Evolutionary conservation across 2,113 vertebrate species (phyloP).

Genomic region (Nansenia antarctica): DNA sequence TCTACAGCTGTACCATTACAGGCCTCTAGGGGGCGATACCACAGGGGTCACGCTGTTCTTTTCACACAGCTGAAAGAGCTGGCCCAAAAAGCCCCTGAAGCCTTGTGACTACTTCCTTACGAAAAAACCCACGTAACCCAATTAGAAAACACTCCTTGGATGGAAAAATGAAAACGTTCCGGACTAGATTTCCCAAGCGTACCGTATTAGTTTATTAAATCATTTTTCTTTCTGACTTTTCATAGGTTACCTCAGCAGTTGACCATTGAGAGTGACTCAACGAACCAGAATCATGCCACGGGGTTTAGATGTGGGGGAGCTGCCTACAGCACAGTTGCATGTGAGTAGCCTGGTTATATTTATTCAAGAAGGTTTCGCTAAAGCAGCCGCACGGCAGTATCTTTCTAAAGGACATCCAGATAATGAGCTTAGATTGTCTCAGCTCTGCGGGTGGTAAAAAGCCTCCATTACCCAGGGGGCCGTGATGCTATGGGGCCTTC

Average conservation of each 20-base stretch:
- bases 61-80: slow-evolving; percentile 56
- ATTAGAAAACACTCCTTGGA: slow-evolving; percentile 61
- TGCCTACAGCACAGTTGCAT: slow-evolving; percentile 21
- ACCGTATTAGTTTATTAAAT: slow-evolving; percentile 62
- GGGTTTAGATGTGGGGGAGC: slow-evolving; percentile 20
- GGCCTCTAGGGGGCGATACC: slow-evolving; percentile 67
- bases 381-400: slow-evolving; percentile 22
- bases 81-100: slow-evolving; percentile 68
- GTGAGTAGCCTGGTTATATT: slow-evolving; percentile 36
- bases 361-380: slow-evolving; percentile 2
- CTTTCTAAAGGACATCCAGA: slow-evolving; percentile 52
- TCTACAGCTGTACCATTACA: slow-evolving; percentile 69
- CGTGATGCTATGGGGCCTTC: slow-evolving; percentile 16
- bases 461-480: slow-evolving; percentile 44
- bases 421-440: slow-evolving; percentile 54
- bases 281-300: slow-evolving; percentile 33
- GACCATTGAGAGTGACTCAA: slow-evolving; percentile 53
- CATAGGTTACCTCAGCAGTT: slow-evolving; percentile 51
- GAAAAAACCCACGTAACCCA: slow-evolving; percentile 62
- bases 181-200: slow-evolving; percentile 56
- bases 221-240: slow-evolving; percentile 55
- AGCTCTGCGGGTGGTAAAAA: slow-evolving; percentile 44
- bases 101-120: slow-evolving; percentile 72
- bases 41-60: slow-evolving; percentile 50
- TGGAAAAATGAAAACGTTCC: slow-evolving; percentile 67